Percentiles rank a stretch among this genome's conserved stretches.
Conservation (phyloP, 2,113 vertebrate species). For the Prionailurus bengalensis region DNA sequence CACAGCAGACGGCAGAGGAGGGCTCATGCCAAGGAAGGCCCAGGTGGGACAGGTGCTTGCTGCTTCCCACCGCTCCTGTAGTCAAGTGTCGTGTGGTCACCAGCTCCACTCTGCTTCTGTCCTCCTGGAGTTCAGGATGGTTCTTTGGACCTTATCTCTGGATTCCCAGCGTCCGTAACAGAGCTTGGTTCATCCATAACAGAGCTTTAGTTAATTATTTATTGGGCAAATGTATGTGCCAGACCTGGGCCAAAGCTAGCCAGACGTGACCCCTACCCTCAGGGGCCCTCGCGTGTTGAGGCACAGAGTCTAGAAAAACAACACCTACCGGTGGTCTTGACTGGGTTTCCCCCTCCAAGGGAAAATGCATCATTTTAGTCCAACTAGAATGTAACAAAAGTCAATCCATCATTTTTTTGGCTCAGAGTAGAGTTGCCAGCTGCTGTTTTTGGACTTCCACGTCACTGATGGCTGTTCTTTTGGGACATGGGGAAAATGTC, state of each 20-base stretch:
- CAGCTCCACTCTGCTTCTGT: background rate
- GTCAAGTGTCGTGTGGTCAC: background rate
- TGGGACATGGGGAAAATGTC: constrained; percentile 28
- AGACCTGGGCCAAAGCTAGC: background rate
- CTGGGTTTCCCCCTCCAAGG: background rate
- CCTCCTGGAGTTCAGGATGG: background rate
- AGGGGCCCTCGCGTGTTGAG: background rate
- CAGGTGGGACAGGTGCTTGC: background rate
- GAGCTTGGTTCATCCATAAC: background rate
- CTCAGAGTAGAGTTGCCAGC: background rate
- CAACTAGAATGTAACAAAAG: background rate
- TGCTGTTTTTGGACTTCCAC: background rate
- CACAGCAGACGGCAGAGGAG: background rate
- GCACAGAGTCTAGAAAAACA: background rate
- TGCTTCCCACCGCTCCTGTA: accelerated
- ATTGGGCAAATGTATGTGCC: background rate
- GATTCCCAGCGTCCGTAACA: background rate
- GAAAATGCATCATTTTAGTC: background rate
- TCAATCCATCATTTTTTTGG: background rate
- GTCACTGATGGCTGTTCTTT: constrained; percentile 9
- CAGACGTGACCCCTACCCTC: background rate
- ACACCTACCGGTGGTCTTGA: background rate
- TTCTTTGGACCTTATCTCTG: background rate
- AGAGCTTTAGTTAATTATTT: background rate
- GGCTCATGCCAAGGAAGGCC: background rate